Base-by-base conservation (phyloP, 2,888 invertebrate species). In the Pecten maximus region DNA sequence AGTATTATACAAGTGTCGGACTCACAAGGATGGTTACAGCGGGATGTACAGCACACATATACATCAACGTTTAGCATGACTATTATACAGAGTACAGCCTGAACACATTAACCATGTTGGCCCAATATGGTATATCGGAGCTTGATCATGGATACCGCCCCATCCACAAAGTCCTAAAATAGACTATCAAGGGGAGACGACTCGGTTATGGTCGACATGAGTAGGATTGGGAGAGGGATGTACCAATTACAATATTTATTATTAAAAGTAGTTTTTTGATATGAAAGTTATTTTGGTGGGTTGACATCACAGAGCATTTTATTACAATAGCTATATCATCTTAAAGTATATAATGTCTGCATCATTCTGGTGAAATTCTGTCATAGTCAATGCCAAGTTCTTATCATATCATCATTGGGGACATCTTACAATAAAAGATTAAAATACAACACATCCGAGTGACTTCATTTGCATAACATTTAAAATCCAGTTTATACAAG, bases 221-320 rank as follows among this genome's bases (percentile, higher is more conserved):
- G 8, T 74, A 74, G 12, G 10, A 74, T 74, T 74, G 28, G 28
- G 74, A 28, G 10, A 28, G 35, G 12, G 8, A 15, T 28, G 8
- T 35, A 74, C 12, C 12, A 54, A 54, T 54, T 54, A 74, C 74
- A 74, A 74, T 74, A 74, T 35, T 35, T 23, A n/a, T n/a, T 23
- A 10, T 28, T n/a, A 8, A 35, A 44, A 74, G 28, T 12, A 35
- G 10, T 35, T 28, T n/a, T 74, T 74, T 74, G 74, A 74, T 74
- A 74, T 74, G 74, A 74, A 23, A 74, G 74, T 74, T 74, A 74
- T 74, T 35, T 74, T 74, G 74, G 74, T 74, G 74, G 74, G 74
- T 74, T 74, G 74, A 74, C 74, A 28, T 35, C 28, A 28, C 0
- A 74, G 74, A 74, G 35, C 74, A 74, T 3, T 60, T 10, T 19